Percentiles rank a stretch among this genome's conserved stretches.
Conservation (phyloP, 2,113 vertebrate species). For the Hyperopisus bebe region DNA sequence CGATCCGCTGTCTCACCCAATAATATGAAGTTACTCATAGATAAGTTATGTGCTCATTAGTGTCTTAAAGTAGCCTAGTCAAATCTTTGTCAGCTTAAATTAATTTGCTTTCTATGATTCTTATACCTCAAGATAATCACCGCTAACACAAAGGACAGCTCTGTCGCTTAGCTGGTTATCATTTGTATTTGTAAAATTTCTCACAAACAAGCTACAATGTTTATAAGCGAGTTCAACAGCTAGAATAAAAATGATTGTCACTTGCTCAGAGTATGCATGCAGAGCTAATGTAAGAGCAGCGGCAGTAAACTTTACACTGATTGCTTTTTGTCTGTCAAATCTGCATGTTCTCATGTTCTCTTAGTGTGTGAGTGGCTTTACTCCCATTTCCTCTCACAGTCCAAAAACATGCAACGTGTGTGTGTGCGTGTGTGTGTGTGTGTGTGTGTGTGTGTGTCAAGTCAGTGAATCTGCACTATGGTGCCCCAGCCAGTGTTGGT, state of each 20-base stretch:
- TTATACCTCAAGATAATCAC: background rate
- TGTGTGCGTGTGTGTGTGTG: no score
- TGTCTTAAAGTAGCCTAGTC: background rate
- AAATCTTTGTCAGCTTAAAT: background rate
- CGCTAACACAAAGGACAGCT: background rate
- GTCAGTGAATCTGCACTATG: no score
- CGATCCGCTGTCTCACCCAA: background rate
- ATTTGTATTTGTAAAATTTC: background rate
- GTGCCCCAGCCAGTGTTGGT: no score
- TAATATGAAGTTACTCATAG: background rate
- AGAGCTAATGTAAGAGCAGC: background rate
- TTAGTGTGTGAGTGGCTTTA: no score
- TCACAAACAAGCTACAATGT: background rate
- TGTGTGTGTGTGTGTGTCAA: no score
- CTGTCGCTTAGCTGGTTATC: background rate
- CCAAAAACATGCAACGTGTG: no score
- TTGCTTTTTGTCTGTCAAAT: no score
- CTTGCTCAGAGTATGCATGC: background rate
- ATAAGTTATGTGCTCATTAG: background rate
- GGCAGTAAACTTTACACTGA: background rate
- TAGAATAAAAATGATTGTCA: background rate
- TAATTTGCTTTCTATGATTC: background rate
- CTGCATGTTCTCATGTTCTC: no score
- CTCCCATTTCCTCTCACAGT: no score
- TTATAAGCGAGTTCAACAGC: background rate